Evolutionary conservation across 2,113 vertebrate species (phyloP).

Genomic region (Entomyzon cyanotis): DNA sequence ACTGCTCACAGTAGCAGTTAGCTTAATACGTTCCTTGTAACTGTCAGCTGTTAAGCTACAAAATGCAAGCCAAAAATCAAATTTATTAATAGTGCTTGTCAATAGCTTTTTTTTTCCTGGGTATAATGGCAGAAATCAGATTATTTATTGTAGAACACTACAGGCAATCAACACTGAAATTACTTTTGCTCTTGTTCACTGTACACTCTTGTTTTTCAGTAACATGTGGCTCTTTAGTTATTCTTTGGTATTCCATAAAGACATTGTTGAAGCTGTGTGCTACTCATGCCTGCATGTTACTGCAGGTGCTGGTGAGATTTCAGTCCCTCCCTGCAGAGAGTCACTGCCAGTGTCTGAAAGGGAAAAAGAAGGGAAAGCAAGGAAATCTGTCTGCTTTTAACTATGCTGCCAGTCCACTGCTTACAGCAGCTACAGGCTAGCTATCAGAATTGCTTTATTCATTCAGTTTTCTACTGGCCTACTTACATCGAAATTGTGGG

Average conservation of each 20-base stretch:
- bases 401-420: not conserved
- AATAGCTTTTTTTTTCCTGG: not conserved
- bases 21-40: not conserved
- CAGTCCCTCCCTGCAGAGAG: not conserved
- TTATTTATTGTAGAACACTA: not conserved
- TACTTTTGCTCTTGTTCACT: not conserved
- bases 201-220: not conserved
- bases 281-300: rapidly evolving
- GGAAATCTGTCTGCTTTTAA: not conserved
- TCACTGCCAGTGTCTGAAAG: not conserved
- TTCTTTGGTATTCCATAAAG: not conserved
- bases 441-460: not conserved
- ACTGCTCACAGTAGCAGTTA: not conserved
- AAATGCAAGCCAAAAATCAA: not conserved
- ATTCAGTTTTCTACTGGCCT: not conserved
- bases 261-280: not conserved
- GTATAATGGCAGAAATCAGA: not conserved
- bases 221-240: not conserved
- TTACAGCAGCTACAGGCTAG: not conserved
- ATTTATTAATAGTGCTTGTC: not conserved
- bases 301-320: not conserved
- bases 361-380: not conserved
- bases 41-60: not conserved
- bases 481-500: not conserved
- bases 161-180: not conserved